Percentiles rank a stretch among this genome's conserved stretches.
These are phyloP conservation scores for Pyxicephalus adspersus DNA, from an alignment of 2,113 vertebrate genomes.

Conservation along the genomic window DNA sequence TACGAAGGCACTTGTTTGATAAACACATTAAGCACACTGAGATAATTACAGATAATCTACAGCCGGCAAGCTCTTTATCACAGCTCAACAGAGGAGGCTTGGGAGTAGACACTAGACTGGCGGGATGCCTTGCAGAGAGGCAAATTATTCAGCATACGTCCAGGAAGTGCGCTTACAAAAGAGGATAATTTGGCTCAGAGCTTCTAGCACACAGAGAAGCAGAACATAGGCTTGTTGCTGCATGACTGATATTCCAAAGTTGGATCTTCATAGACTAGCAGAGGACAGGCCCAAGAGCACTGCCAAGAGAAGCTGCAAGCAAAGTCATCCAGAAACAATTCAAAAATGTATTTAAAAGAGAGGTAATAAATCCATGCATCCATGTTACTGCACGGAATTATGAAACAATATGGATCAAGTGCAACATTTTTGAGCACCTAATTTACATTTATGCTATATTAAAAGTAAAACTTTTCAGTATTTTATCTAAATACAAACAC, in stretches of 20 bases:
- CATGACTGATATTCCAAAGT: slow-evolving; percentile 32
- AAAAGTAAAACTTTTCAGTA: too few relatives aligned
- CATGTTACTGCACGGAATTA: background rate
- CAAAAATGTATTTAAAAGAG: background rate
- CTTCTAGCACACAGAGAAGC: slow-evolving; percentile 45
- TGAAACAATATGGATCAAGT: too few relatives aligned
- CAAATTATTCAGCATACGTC: slow-evolving; percentile 49
- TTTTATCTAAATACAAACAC: too few relatives aligned
- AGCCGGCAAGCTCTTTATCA: slow-evolving; percentile 53
- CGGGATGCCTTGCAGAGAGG: slow-evolving; percentile 49
- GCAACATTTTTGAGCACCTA: too few relatives aligned
- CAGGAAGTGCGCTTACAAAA: slow-evolving; percentile 43
- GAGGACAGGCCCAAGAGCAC: slow-evolving; percentile 12
- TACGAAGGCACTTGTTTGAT: slow-evolving; percentile 46
- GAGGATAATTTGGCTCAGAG: slow-evolving; percentile 49
- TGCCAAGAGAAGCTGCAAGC: slow-evolving; percentile 23
- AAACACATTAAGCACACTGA: slow-evolving; percentile 55
- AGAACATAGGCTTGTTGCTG: slow-evolving; percentile 38
- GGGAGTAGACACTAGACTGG: slow-evolving; percentile 51
- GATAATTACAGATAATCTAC: slow-evolving; percentile 57
- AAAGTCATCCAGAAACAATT: background rate
- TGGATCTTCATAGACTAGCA: background rate
- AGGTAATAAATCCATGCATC: background rate
- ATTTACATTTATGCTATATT: too few relatives aligned
- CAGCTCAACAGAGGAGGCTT: slow-evolving; percentile 54